phyloP scores from a whole-genome alignment of 2,888 invertebrate genomes.

The Thysanoteuthis rhombus region DNA sequence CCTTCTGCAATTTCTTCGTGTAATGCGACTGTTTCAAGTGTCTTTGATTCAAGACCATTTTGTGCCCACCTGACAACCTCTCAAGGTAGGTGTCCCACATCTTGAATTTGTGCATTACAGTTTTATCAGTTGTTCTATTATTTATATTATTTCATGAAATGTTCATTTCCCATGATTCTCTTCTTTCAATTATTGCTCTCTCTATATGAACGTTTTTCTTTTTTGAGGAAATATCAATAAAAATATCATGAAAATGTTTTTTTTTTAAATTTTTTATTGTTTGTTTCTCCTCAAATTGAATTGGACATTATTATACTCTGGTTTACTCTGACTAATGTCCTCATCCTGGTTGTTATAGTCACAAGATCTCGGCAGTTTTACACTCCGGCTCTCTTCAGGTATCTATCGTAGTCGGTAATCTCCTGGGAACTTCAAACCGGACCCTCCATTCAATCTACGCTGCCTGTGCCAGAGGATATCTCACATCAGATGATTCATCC shows the following conservation, averaged over 20 bases:
- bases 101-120: not conserved
- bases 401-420: no score
- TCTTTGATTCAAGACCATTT: conserved; percentile 32
- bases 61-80: conserved; percentile 31
- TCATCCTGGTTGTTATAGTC: not conserved
- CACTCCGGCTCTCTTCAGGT: not conserved
- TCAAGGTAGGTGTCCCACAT: conserved; percentile 23
- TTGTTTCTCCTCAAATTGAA: no score
- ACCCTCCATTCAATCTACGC: no score
- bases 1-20: conserved; percentile 1
- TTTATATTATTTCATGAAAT: not conserved
- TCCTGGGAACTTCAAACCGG: no score
- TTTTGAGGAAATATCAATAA: no score
- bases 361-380: not conserved
- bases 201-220: not conserved
- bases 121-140: not conserved
- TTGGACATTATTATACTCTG: no score
- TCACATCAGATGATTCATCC: no score
- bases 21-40: conserved; percentile 25
- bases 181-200: not conserved
- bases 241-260: no score
- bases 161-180: not conserved
- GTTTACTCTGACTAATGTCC: not conserved
- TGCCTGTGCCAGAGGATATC: no score
- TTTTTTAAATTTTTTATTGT: no score